Evolutionary conservation across 2,113 vertebrate genomes (phyloP), one percentile per base, ranked within the genome.

Genomic region (Theropithecus gelada): DNA sequence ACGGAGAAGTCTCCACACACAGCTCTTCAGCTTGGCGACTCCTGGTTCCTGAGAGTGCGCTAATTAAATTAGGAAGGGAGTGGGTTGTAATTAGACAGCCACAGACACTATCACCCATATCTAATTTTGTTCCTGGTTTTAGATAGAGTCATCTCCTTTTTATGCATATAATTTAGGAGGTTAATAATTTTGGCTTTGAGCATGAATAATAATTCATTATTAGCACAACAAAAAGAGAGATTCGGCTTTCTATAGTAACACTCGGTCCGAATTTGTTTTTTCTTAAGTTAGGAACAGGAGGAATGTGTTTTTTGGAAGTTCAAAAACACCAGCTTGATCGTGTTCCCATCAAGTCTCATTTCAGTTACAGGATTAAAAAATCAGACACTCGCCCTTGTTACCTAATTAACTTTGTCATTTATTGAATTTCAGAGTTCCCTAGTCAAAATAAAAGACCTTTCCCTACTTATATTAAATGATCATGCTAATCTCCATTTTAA

Each of bases 401-500:
- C 38, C 70, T 94, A 90, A 89, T 96, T 83, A 92, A 52, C 88
- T 78, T 61, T 43, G 79, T 35, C 83, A 59, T 40, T 83, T 88
- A 57, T 57, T 82, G 79, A 64, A 35, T 59, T 84, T 66, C 25
- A 40, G 52, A 52, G 30, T 57, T 40, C 85, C 83, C 73, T 3
- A 5, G 85, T 88, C 68, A 78, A 68, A 95, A 90, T 0, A 35
- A 81, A 94, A 97, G 81, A 17, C 43, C 52, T 95, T 80, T 55
- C 43, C 10, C 45, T 61, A 2, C 32, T 55, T 52, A 68, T 78
- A 94, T 75, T 78, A 95, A 95, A 61, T 66, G 25, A 30, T 55
- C 35, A 35, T 32, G 11, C 64, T 97, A 43, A 96, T 94, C 96
- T 97, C 68, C 35, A 25, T n/a, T 84, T 93, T 75, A 87, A 59